Conservation (phyloP, 2,113 vertebrate species). For the Chascanopsetta lugubris region DNA sequence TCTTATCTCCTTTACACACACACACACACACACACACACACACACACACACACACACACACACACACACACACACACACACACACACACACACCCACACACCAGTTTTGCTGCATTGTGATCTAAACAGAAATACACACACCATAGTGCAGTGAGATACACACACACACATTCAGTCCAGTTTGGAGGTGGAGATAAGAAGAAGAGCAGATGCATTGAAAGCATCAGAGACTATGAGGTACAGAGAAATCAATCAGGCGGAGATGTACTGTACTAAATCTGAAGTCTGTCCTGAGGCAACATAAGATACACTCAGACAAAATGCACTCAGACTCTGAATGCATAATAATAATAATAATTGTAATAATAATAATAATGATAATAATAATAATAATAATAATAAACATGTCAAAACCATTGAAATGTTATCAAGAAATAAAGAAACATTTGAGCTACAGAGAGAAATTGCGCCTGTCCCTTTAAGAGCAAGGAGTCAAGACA, state of each 20-base stretch:
- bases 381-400: no score
- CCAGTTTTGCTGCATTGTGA: no score
- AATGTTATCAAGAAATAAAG: no score
- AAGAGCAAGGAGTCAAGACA: constrained; percentile 33
- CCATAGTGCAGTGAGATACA: constrained; percentile 3
- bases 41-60: constrained; percentile 12
- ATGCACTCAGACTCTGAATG: neutral
- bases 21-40: neutral
- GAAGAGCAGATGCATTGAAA: constrained; percentile 4
- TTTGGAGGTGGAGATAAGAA: constrained; percentile 37
- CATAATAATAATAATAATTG: neutral
- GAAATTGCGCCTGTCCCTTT: constrained; percentile 41
- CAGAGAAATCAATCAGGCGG: constrained; percentile 26
- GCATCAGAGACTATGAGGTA: constrained; percentile 2
- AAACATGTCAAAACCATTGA: no score
- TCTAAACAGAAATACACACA: no score
- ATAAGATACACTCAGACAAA: constrained; percentile 31
- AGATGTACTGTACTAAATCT: constrained; percentile 19
- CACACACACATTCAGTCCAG: constrained; percentile 19
- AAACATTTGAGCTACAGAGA: neutral
- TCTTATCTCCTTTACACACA: constrained; percentile 65
- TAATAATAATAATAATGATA: no score
- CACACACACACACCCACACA: constrained; percentile 12
- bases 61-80: constrained; percentile 2
- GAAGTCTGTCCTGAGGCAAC: constrained; percentile 22